Conservation (phyloP, 2,888 invertebrate genomes). For the Trissolcus brochymenae region DNA sequence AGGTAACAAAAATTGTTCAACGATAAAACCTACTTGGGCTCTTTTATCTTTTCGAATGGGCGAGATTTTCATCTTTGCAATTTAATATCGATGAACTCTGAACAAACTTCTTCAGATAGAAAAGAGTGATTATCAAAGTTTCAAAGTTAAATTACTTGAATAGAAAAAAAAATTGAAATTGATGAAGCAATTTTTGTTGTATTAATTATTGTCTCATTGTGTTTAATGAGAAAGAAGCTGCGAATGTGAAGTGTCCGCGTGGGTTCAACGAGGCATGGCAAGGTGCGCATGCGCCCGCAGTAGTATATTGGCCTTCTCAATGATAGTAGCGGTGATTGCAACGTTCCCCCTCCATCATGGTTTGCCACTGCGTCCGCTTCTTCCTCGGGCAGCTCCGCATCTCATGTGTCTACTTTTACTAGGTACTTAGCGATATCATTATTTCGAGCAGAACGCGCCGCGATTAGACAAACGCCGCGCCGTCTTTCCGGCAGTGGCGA, state of each 20-base stretch:
- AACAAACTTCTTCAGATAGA: slow-evolving; percentile 1
- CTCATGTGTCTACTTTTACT: slow-evolving; percentile 57
- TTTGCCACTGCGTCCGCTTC: slow-evolving; percentile 47
- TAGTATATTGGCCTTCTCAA: slow-evolving; percentile 40
- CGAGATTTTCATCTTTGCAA: background rate
- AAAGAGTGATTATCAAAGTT: too few relatives aligned
- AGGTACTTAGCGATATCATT: slow-evolving; percentile 59
- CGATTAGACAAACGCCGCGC: slow-evolving; percentile 58
- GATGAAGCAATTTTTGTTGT: too few relatives aligned
- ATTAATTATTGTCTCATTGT: slow-evolving; percentile 53
- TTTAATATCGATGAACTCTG: slow-evolving; percentile 12
- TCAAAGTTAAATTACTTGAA: too few relatives aligned
- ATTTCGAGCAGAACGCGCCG: slow-evolving; percentile 58
- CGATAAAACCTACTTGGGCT: background rate
- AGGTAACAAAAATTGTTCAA: background rate
- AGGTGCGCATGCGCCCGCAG: slow-evolving; percentile 63
- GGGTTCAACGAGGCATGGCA: slow-evolving; percentile 69
- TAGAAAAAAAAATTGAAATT: too few relatives aligned
- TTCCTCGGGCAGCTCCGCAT: slow-evolving; percentile 41
- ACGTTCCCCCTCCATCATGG: slow-evolving; percentile 35
- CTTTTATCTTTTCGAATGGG: background rate
- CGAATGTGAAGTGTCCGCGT: slow-evolving; percentile 67
- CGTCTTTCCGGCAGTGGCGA: slow-evolving; percentile 39
- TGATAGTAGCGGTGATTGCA: slow-evolving; percentile 55
- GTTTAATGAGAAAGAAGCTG: slow-evolving; percentile 64